Evolutionary conservation across 2,113 vertebrate species (phyloP).

Genomic region (Turdus rufiventris): DNA sequence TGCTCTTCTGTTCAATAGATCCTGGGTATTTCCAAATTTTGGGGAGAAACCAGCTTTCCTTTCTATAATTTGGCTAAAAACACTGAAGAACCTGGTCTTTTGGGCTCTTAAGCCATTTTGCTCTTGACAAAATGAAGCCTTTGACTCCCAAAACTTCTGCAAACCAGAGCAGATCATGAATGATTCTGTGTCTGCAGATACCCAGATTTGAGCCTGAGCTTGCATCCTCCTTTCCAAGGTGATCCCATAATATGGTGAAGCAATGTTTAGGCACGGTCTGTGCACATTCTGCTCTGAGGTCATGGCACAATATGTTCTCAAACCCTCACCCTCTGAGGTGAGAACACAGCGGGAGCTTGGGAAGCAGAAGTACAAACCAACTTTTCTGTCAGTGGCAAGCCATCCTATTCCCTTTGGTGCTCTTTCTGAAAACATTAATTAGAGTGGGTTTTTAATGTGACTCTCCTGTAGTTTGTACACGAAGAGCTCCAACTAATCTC

Average conservation of each 20-base stretch:
- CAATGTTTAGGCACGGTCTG: not conserved
- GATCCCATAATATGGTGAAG: not conserved
- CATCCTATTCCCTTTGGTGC: not conserved
- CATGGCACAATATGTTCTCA: not conserved
- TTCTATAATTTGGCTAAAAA: not conserved
- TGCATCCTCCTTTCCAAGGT: not conserved
- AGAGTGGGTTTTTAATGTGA: conserved; percentile 39
- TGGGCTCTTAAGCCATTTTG: not conserved
- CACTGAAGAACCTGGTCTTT: not conserved
- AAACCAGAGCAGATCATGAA: not conserved
- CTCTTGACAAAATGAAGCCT: not conserved
- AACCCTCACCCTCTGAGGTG: not conserved
- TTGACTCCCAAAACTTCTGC: not conserved
- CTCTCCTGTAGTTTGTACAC: conserved; percentile 27
- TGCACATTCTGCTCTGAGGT: not conserved
- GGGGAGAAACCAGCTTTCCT: not conserved
- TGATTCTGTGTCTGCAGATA: not conserved
- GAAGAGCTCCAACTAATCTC: conserved; percentile 44
- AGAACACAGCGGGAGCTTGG: not conserved
- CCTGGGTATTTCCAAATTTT: not conserved
- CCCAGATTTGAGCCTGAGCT: not conserved
- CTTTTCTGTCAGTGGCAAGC: not conserved
- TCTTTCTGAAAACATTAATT: conserved; percentile 49
- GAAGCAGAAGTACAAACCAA: not conserved
- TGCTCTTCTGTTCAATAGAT: not conserved